Evolutionary conservation across 2,113 vertebrate genomes (phyloP), one percentile per base, ranked within the genome.

Genomic region (Bostrychus sinensis): DNA sequence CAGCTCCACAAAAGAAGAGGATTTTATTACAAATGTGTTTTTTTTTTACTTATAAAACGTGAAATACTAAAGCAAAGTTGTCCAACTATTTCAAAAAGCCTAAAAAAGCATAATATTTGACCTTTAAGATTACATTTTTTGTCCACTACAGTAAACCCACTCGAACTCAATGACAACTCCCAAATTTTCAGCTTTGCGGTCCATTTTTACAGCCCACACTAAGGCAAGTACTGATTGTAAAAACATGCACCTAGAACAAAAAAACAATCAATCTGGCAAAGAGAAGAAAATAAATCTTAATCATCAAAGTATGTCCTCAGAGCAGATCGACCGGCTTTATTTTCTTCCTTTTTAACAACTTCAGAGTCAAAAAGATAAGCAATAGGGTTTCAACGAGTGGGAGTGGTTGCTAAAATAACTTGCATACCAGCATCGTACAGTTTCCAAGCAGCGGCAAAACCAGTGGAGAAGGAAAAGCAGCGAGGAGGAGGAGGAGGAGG

Each of bases 331-430:
- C 42, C 20, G 13, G 63, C 50, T 72, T 3, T 26, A 1, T 2
- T 45, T 22, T 14, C 43, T n/a, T n/a, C n/a, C n/a, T n/a, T n/a
- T n/a, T n/a, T 25, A 76, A 62, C 8, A 4, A 37, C 34, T 19
- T 54, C 45, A 22, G 28, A 62, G 38, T 36, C 6, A 14, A 10
- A 16, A 30, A 76, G 37, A 69, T 58, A 65, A 28, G 46, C 58
- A 41, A 11, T 13, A 62, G 54, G 41, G 61, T 43, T 20, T 48
- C n/a, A 10, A 54, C 34, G 38, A 56, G 23, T 37, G 7, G 46
- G 39, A 38, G 61, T 62, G 7, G 65, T 67, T 14, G 72, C 56
- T 32, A 38, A 67, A 66, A 81, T 81, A 64, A 64, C 83, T 79
- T 3, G 0, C 70, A 89, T 86, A 84, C 78, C 79, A 78, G 16